Evolutionary conservation across 2,888 invertebrate species (phyloP), one percentile per base, ranked within the genome.

Genomic region (Norana najaformis): DNA sequence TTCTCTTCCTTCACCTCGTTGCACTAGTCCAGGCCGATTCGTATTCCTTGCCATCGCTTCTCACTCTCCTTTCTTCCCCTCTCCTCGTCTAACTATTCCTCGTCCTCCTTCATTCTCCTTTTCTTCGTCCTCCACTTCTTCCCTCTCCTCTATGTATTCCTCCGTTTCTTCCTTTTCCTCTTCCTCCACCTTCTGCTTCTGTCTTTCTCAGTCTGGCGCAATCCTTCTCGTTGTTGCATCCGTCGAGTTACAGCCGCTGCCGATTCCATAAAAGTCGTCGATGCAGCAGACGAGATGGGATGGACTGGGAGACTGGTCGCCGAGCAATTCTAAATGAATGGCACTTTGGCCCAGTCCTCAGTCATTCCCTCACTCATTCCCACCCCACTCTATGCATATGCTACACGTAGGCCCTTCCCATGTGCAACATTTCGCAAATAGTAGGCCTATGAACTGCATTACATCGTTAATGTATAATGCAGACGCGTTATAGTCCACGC

Each of bases 111-210:
- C 36, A 2, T 88, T 88, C 88, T 88, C 8, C 39, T 34, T 16
- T 37, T 36, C 47, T 88, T 39, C 0, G 18, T 88, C 34, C 88
- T 88, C 47, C 13, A 5, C 23, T 38, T 88, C 34, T 88, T n/a
- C 30, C 18, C 23, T 39, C 30, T 39, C 39, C 47, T 88, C 88
- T 34, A 30, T 18, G 18, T 88, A 20, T 8, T 36, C 37, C 88
- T 88, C 14, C 30, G 16, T 36, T 36, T 88, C 88, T 88, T 30
- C 37, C 88, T 88, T 35, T 88, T n/a, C 39, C 35, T 88, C 88
- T 88, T 39, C 30, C 47, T 39, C 35, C 20, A n/a, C 30, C 34
- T 37, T 16, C n/a, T 38, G n/a, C 35, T 88, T 37, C 34, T 88
- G 30, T 88, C 47, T 37, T 88, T 36, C n/a, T 30, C 69, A 69